Evolutionary conservation across 2,888 invertebrate species (phyloP).

Genomic region (Leistus spinibarbis): DNA sequence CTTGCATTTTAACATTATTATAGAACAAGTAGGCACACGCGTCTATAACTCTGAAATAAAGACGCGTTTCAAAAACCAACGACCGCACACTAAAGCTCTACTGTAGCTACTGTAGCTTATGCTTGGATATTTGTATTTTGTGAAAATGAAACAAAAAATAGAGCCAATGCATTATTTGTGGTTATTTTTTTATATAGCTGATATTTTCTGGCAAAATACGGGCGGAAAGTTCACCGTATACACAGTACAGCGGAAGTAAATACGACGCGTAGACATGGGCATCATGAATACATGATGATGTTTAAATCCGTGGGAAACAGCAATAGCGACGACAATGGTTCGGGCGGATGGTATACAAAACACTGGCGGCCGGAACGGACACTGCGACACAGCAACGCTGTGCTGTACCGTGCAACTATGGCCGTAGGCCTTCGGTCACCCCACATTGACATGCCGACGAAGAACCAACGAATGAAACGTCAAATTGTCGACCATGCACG

Average conservation of each 20-base stretch:
- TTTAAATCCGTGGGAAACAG: constrained; percentile 19
- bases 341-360: constrained; percentile 10
- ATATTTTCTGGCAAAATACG: background rate
- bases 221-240: background rate
- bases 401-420: background rate
- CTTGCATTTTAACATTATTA: too few species aligned
- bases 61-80: background rate
- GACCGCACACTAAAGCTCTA: too few species aligned
- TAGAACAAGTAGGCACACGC: too few species aligned
- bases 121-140: too few species aligned
- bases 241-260: background rate
- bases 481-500: constrained; percentile 10
- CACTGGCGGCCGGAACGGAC: constrained; percentile 2
- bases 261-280: background rate
- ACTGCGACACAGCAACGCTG: background rate
- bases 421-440: background rate
- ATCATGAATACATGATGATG: constrained; percentile 24
- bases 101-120: too few species aligned
- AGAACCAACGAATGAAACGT: constrained; percentile 9
- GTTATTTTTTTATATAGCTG: background rate
- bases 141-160: background rate
- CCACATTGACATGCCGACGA: constrained; percentile 20
- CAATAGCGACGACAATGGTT: constrained; percentile 18
- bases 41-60: background rate
- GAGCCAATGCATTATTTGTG: background rate